A percentile compares a stretch with the other conserved stretches of the same genome.
Conservation (phyloP, 2,113 vertebrate species). For the Percina caprodes region DNA sequence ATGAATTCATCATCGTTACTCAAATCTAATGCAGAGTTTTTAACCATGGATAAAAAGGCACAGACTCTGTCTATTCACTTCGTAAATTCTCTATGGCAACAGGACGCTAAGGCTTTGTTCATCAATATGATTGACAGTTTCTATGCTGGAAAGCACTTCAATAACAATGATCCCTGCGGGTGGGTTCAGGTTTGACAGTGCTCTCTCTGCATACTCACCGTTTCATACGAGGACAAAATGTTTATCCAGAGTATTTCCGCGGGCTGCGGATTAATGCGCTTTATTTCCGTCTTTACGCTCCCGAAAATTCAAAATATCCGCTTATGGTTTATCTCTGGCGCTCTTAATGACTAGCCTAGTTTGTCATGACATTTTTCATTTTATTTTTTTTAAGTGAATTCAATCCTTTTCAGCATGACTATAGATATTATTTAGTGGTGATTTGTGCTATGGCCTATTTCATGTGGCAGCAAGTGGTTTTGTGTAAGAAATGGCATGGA, state of each 20-base stretch:
- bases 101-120: constrained; percentile 43
- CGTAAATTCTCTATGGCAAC: constrained; percentile 49
- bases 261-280: constrained; percentile 19
- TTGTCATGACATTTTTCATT: neutral
- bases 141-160: constrained; percentile 27
- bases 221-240: neutral
- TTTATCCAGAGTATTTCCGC: neutral
- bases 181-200: neutral
- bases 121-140: constrained; percentile 34
- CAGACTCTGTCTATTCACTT: neutral
- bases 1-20: neutral
- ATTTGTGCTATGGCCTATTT: constrained; percentile 1
- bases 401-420: neutral
- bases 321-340: constrained; percentile 5
- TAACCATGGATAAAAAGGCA: neutral
- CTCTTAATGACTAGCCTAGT: neutral
- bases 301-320: constrained; percentile 4
- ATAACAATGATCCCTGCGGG: constrained; percentile 7
- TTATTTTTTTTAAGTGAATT: neutral
- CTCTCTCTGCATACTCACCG: neutral
- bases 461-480: neutral
- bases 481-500: constrained; percentile 6
- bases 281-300: constrained; percentile 23
- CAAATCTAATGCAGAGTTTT: neutral
- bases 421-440: neutral